Evolutionary conservation across 2,888 invertebrate genomes (phyloP).

Genomic region (Eumacrocentrus americanus): DNA sequence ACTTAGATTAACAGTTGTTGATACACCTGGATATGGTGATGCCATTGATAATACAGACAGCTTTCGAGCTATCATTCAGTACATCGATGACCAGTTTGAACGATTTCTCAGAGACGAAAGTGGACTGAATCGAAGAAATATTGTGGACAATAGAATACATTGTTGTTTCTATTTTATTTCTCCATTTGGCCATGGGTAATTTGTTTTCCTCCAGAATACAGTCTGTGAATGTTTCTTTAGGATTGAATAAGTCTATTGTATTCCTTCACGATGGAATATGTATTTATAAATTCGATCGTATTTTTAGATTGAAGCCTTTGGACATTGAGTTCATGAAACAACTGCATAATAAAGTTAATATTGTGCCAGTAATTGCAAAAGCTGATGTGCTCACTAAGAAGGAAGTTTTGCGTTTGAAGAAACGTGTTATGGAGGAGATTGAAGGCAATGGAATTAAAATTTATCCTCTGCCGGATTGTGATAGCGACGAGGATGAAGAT

Average conservation of each 20-base stretch:
- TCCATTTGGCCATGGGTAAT: conserved; percentile 94
- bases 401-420: conserved; percentile 85
- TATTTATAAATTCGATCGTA: conserved; percentile 29
- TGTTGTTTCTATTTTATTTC: conserved; percentile 98
- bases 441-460: conserved; percentile 90
- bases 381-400: conserved; percentile 94
- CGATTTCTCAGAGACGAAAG: conserved; percentile 90
- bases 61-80: conserved; percentile 92
- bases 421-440: conserved; percentile 89
- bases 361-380: conserved; percentile 97
- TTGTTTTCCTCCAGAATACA: too few species aligned
- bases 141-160: conserved; percentile 96
- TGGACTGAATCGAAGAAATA: conserved; percentile 93
- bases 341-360: conserved; percentile 93
- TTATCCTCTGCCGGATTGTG: conserved; percentile 93
- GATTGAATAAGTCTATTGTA: too few species aligned
- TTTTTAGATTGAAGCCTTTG: conserved; percentile 81
- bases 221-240: too few species aligned
- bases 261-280: neutral
- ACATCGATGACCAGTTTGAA: conserved; percentile 97
- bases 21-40: conserved; percentile 96
- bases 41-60: conserved; percentile 94
- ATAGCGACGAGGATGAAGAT: conserved; percentile 95
- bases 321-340: conserved; percentile 97
- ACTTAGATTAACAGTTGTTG: conserved; percentile 89